Evolutionary conservation across 2,888 invertebrate genomes (phyloP).

Genomic region (Hyles lineata): DNA sequence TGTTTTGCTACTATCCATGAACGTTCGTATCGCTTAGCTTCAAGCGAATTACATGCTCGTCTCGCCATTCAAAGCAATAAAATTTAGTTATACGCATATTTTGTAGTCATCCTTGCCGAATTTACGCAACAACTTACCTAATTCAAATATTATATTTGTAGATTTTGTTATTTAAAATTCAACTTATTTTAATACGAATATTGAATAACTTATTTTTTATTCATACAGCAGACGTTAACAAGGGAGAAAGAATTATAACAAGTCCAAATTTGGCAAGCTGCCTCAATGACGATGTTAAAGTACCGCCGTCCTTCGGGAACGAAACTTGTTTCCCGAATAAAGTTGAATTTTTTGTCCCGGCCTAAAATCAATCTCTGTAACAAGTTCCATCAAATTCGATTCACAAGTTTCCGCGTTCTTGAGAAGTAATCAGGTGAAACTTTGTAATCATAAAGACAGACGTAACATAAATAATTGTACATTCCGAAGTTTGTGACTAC

Average conservation of each 20-base stretch:
- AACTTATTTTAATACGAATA: too few species aligned
- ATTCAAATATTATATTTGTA: too few species aligned
- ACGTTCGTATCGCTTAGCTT: too few species aligned
- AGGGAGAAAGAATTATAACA: neutral
- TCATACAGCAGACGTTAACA: neutral
- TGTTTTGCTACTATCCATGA: too few species aligned
- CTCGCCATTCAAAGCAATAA: too few species aligned
- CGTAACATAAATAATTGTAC: neutral
- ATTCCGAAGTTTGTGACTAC: neutral
- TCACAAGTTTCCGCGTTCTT: conserved; percentile 11
- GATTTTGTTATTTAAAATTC: too few species aligned
- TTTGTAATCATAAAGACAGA: neutral
- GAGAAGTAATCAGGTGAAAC: neutral
- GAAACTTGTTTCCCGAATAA: conserved; percentile 1
- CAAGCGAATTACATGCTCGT: too few species aligned
- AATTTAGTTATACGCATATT: too few species aligned
- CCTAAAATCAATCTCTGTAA: conserved; percentile 15
- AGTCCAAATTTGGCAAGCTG: neutral
- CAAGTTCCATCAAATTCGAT: conserved; percentile 26
- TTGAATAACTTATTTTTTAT: too few species aligned
- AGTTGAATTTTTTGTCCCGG: conserved; percentile 11
- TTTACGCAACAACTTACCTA: too few species aligned
- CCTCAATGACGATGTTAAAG: neutral
- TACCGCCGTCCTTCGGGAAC: neutral
- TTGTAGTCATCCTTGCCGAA: too few species aligned